phyloP scores from a whole-genome alignment of 2,113 vertebrate genomes.

The Tragelaphus imberbis region DNA sequence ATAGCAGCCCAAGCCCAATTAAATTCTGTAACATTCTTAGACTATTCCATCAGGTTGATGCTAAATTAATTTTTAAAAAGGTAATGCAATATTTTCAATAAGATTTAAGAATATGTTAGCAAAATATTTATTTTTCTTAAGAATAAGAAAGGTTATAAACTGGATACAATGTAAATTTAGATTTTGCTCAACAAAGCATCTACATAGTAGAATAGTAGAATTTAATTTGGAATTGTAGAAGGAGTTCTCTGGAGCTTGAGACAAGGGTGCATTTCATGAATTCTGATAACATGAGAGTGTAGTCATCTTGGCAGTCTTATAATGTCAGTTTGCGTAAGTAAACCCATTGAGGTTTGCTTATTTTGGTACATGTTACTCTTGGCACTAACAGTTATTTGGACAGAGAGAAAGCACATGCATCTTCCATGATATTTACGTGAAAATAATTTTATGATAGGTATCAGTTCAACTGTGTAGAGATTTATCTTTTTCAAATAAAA shows the following conservation, averaged over 20 bases:
- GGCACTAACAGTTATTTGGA: constrained; percentile 54
- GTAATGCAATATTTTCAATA: background rate
- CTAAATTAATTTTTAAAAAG: constrained; percentile 36
- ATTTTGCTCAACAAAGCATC: constrained; percentile 2
- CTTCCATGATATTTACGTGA: constrained; percentile 43
- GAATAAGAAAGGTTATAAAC: background rate
- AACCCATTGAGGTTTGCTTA: constrained; percentile 3
- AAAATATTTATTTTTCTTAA: background rate
- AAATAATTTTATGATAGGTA: constrained; percentile 42
- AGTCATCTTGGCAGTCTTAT: background rate
- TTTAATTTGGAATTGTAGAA: constrained; percentile 47
- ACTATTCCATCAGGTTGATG: background rate
- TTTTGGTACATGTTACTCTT: constrained; percentile 30
- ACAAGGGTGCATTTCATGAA: constrained; percentile 44
- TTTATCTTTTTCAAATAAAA: constrained; percentile 46
- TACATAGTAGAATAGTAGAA: constrained; percentile 40
- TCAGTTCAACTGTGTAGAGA: background rate
- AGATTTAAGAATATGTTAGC: background rate
- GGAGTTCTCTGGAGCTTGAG: constrained; percentile 18
- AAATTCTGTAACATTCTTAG: background rate
- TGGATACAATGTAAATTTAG: background rate
- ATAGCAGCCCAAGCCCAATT: background rate
- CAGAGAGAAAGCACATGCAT: background rate
- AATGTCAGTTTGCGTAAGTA: constrained; percentile 21
- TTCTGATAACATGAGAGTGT: constrained; percentile 32